A percentile compares a stretch with the other conserved stretches of the same genome.
Evolutionary conservation across 2,888 invertebrate genomes (phyloP).

Genomic region (Chesias legatella): DNA sequence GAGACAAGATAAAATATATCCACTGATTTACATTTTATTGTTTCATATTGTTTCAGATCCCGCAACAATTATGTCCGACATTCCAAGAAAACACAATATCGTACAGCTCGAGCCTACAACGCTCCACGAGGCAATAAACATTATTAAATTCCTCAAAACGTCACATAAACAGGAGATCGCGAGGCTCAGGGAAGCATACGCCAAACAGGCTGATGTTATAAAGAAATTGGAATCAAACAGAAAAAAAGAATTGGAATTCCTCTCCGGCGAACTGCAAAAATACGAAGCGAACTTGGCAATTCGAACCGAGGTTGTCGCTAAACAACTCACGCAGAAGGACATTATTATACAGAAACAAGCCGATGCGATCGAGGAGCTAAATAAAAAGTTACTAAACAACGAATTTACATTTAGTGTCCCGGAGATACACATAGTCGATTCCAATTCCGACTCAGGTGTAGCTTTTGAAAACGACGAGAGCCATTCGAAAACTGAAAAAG

Average conservation of each 20-base stretch:
- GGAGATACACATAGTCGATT: slow-evolving; percentile 62
- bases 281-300: slow-evolving; percentile 69
- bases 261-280: slow-evolving; percentile 67
- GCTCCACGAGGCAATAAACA: slow-evolving; percentile 70
- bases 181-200: slow-evolving; percentile 57
- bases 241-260: slow-evolving; percentile 69
- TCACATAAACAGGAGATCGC: slow-evolving; percentile 69
- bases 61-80: slow-evolving; percentile 45
- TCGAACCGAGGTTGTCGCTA: slow-evolving; percentile 61
- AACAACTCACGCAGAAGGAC: slow-evolving; percentile 66
- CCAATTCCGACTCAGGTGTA: slow-evolving; percentile 73
- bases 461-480: slow-evolving; percentile 67
- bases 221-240: slow-evolving; percentile 69
- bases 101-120: slow-evolving; percentile 64
- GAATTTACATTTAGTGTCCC: slow-evolving; percentile 45
- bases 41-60: slow-evolving; percentile 55
- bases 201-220: slow-evolving; percentile 62
- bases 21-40: slow-evolving; percentile 29
- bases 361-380: slow-evolving; percentile 61
- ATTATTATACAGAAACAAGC: slow-evolving; percentile 61
- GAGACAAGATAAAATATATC: slow-evolving; percentile 12
- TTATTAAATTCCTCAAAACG: slow-evolving; percentile 69
- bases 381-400: slow-evolving; percentile 48
- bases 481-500: slow-evolving; percentile 44
- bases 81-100: slow-evolving; percentile 50